Evolutionary conservation across 2,888 invertebrate genomes (phyloP).

Genomic region (Pedicia rivosa): DNA sequence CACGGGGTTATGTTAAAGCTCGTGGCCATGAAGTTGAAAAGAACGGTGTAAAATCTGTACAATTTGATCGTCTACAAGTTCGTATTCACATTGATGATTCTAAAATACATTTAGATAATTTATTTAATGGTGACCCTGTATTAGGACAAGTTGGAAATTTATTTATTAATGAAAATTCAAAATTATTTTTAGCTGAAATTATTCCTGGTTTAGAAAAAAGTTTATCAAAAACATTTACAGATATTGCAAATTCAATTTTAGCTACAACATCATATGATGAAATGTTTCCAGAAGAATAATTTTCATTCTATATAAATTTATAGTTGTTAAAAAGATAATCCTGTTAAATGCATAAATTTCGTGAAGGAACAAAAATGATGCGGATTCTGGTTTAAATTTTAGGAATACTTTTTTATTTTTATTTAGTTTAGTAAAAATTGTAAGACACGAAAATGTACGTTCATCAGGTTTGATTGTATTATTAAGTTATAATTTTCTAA

Average conservation of each 20-base stretch:
- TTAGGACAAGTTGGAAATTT: slow-evolving; percentile 27
- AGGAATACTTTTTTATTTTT: no score
- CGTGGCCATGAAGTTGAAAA: slow-evolving; percentile 21
- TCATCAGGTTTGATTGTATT: no score
- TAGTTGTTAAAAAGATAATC: no score
- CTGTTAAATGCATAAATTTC: no score
- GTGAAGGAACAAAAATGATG: no score
- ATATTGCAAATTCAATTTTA: slow-evolving; percentile 27
- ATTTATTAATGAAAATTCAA: slow-evolving; percentile 27
- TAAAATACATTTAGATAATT: slow-evolving; percentile 25
- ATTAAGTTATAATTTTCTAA: no score
- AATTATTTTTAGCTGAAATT: slow-evolving; percentile 26
- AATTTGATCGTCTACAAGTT: slow-evolving; percentile 25
- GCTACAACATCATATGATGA: slow-evolving; percentile 28
- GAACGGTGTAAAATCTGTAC: slow-evolving; percentile 23
- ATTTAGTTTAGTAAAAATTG: no score
- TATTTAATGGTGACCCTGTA: slow-evolving; percentile 26
- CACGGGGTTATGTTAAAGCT: slow-evolving; percentile 25
- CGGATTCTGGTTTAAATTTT: no score
- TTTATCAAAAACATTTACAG: slow-evolving; percentile 25
- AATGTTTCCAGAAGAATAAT: slow-evolving; percentile 23
- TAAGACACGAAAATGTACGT: no score
- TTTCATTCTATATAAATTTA: no score
- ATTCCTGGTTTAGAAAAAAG: slow-evolving; percentile 28
- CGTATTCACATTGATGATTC: slow-evolving; percentile 24